These are phyloP conservation scores for Mantis religiosa DNA, from an alignment of 2,888 invertebrate genomes.

Conservation along the genomic window DNA sequence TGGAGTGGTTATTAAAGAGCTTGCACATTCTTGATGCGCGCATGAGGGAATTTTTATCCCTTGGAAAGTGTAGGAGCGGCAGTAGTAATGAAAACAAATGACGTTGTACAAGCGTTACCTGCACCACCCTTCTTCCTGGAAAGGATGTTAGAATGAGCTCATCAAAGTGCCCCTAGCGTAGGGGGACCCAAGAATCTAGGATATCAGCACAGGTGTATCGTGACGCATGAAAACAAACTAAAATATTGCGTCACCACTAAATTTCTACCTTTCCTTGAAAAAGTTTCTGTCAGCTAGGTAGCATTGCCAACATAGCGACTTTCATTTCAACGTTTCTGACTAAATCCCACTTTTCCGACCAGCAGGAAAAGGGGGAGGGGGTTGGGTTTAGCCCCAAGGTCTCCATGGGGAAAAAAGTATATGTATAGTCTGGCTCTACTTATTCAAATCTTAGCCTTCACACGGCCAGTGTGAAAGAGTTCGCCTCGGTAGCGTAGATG, in stretches of 20 bases:
- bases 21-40: background rate
- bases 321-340: too few species aligned
- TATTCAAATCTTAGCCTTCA: too few species aligned
- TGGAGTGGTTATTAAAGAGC: background rate
- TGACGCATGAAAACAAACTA: background rate
- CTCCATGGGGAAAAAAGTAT: too few species aligned
- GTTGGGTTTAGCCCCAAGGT: too few species aligned
- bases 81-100: background rate
- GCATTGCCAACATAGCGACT: too few species aligned
- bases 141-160: background rate
- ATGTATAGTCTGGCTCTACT: too few species aligned
- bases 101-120: background rate
- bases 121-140: background rate
- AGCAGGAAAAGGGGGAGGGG: too few species aligned
- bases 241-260: background rate
- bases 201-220: background rate
- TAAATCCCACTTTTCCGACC: too few species aligned
- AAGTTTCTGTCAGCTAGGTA: too few species aligned
- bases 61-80: background rate
- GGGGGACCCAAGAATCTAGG: background rate
- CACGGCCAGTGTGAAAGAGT: too few species aligned
- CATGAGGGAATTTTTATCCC: background rate
- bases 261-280: background rate
- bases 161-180: background rate
- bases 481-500: too few species aligned